Evolutionary conservation across 2,888 invertebrate species (phyloP).

Genomic region (Alloscopus bannaensis): DNA sequence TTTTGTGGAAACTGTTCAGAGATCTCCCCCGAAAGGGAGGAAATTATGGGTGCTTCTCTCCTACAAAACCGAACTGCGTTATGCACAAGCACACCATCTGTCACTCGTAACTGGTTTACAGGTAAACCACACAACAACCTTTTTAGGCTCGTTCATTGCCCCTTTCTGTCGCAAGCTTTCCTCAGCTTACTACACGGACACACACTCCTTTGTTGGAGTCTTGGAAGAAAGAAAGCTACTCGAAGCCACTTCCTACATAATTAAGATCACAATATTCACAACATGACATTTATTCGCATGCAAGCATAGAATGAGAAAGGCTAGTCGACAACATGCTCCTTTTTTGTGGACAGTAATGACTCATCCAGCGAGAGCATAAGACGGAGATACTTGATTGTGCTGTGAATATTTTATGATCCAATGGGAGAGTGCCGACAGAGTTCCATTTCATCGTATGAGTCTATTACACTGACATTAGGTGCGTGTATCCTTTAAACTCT

Average conservation of each 20-base stretch:
- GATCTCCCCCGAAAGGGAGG: no score
- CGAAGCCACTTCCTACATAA: slow-evolving; percentile 5
- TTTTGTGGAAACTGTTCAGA: no score
- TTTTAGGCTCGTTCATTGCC: slow-evolving; percentile 12
- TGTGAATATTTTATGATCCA: slow-evolving; percentile 5
- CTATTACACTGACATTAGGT: no score
- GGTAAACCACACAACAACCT: slow-evolving; percentile 16
- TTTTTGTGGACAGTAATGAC: no score
- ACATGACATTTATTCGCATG: slow-evolving; percentile 10
- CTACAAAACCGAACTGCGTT: background rate
- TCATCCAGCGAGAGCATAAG: no score
- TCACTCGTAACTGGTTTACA: background rate
- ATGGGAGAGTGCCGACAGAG: no score
- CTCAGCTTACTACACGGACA: background rate
- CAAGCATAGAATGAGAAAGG: background rate
- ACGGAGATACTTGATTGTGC: slow-evolving; percentile 1
- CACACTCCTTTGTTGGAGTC: slow-evolving; percentile 6
- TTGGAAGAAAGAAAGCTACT: background rate
- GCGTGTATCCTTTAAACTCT: no score
- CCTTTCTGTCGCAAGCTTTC: background rate
- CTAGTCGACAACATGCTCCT: no score
- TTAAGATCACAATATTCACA: slow-evolving; percentile 14
- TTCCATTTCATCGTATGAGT: no score
- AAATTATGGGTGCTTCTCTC: background rate
- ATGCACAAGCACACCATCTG: slow-evolving; percentile 8